phyloP scores from a whole-genome alignment of 2,888 invertebrate genomes.

The Augochlorella aurata region DNA sequence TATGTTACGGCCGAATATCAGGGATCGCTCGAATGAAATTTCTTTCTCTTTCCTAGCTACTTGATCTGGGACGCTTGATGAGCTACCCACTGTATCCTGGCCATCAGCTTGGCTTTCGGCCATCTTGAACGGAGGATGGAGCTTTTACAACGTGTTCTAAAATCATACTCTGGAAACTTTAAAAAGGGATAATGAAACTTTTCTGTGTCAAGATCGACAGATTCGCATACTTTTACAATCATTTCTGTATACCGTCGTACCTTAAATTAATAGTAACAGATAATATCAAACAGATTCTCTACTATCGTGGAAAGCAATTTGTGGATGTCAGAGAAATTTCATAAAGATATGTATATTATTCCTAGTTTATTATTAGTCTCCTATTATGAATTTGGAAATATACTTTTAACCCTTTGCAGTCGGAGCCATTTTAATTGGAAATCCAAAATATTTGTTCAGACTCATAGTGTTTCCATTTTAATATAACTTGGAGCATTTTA shows the following conservation, averaged over 20 bases:
- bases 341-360: too few species aligned
- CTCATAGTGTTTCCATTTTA: too few species aligned
- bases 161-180: not conserved
- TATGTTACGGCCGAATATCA: constrained; percentile 54
- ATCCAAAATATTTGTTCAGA: too few species aligned
- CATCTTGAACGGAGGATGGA: not conserved
- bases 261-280: not conserved
- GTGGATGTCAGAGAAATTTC: too few species aligned
- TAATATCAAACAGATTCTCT: not conserved
- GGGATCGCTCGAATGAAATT: constrained; percentile 46
- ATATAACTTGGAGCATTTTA: too few species aligned
- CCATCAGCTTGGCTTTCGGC: not conserved
- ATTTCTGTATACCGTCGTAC: not conserved
- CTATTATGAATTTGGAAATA: too few species aligned
- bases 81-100: constrained; percentile 39
- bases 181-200: not conserved
- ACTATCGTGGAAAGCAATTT: too few species aligned
- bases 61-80: constrained; percentile 15
- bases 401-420: too few species aligned
- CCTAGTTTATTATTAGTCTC: too few species aligned
- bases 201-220: not conserved
- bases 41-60: constrained; percentile 38
- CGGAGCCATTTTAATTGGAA: too few species aligned
- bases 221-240: not conserved
- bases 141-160: not conserved